A percentile compares a stretch with the other conserved stretches of the same genome.
Evolutionary conservation across 2,113 vertebrate genomes (phyloP).

Genomic region (Myotis davidii): DNA sequence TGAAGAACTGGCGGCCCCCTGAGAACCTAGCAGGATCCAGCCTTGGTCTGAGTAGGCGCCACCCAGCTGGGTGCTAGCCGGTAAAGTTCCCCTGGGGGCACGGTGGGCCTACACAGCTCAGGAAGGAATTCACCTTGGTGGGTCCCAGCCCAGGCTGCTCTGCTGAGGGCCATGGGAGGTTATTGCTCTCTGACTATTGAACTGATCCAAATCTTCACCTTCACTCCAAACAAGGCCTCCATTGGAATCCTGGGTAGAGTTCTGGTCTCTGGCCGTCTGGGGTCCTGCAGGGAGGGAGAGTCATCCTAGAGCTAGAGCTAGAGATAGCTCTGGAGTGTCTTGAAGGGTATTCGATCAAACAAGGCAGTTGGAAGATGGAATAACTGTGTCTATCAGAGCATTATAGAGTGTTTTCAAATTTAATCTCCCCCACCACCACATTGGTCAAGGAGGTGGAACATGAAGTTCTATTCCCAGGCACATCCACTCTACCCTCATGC

Average conservation of each 20-base stretch:
- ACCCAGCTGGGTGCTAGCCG: background rate
- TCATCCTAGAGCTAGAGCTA: background rate
- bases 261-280: background rate
- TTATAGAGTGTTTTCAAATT: background rate
- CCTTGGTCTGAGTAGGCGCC: background rate
- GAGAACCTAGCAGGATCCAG: background rate
- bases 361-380: background rate
- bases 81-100: accelerated
- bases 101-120: background rate
- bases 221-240: background rate
- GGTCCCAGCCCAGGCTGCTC: background rate
- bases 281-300: background rate
- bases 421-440: no score
- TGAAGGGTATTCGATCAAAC: background rate
- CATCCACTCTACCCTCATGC: background rate
- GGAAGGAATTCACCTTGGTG: background rate
- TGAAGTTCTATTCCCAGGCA: background rate
- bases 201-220: background rate
- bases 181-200: background rate
- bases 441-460: background rate
- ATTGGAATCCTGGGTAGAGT: background rate
- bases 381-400: background rate
- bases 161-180: background rate
- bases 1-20: background rate
- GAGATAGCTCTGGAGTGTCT: background rate